Percentiles rank a stretch among this genome's conserved stretches.
Conservation (phyloP, 2,113 vertebrate genomes). For the Hyperoodon ampullatus region DNA sequence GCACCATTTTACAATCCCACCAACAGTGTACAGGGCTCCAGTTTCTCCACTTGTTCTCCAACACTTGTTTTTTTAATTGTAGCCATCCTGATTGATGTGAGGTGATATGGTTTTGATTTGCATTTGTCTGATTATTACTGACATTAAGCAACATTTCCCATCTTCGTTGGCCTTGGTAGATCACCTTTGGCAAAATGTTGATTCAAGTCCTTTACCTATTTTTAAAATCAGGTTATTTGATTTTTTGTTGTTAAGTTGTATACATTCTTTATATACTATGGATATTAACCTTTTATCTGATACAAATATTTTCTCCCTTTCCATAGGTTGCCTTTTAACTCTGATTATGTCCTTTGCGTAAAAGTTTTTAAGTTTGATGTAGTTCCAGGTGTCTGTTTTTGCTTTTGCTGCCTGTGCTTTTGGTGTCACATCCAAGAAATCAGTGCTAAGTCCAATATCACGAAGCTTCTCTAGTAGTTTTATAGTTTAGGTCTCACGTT, state of each 20-base stretch:
- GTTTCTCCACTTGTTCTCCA: not conserved
- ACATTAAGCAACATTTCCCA: not conserved
- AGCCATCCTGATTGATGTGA: not conserved
- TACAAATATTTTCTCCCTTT: not conserved
- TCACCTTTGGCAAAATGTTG: not conserved
- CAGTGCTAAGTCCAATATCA: not conserved
- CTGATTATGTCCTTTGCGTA: not conserved
- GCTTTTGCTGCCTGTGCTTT: not conserved
- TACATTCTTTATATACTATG: not conserved
- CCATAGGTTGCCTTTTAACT: not conserved
- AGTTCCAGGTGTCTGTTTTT: not conserved
- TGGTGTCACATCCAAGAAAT: not conserved
- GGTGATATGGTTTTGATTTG: not conserved
- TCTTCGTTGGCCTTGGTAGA: not conserved
- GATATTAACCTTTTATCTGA: not conserved
- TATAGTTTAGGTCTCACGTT: not conserved
- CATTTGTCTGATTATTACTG: not conserved
- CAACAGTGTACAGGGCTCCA: not conserved
- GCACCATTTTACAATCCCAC: not conserved
- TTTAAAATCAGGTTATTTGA: not conserved
- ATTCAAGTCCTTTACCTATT: not conserved
- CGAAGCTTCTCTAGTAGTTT: not conserved
- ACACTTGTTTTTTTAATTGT: not conserved
- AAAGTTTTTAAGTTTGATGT: not conserved
- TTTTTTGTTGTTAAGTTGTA: not conserved